Evolutionary conservation across 2,113 vertebrate genomes (phyloP).

Genomic region (Daphoenositta chrysoptera): DNA sequence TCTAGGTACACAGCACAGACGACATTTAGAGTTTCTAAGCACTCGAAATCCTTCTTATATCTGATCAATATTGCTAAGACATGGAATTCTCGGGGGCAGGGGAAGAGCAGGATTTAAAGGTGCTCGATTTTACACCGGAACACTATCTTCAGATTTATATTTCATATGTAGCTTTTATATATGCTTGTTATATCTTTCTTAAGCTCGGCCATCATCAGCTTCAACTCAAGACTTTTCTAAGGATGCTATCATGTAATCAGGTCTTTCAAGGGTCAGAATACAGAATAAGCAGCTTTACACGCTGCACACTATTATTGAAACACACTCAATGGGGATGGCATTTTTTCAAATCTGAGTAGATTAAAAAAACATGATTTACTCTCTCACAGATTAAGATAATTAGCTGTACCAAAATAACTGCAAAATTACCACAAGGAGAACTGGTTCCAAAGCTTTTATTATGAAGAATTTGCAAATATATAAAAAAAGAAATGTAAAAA

Average conservation of each 20-base stretch:
- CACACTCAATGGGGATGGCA: background rate
- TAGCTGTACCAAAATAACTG: background rate
- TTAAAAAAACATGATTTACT: background rate
- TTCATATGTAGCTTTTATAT: background rate
- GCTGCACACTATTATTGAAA: background rate
- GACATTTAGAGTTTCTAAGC: background rate
- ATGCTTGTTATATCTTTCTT: background rate
- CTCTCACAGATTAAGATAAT: background rate
- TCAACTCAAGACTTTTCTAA: background rate
- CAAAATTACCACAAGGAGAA: background rate
- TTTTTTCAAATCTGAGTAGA: background rate
- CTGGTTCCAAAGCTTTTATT: background rate
- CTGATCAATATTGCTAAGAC: background rate
- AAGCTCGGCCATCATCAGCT: background rate
- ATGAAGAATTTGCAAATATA: background rate
- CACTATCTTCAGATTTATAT: background rate
- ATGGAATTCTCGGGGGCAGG: fast-evolving
- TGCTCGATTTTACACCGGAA: background rate
- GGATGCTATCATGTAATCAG: background rate
- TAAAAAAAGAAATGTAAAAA: background rate
- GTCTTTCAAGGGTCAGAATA: background rate
- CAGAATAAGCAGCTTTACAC: background rate
- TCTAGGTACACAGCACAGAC: background rate
- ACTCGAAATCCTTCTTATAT: background rate
- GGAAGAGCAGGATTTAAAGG: background rate